phyloP scores from a whole-genome alignment of 2,797 vertebrate genomes.

The Smutsia gigantea region DNA sequence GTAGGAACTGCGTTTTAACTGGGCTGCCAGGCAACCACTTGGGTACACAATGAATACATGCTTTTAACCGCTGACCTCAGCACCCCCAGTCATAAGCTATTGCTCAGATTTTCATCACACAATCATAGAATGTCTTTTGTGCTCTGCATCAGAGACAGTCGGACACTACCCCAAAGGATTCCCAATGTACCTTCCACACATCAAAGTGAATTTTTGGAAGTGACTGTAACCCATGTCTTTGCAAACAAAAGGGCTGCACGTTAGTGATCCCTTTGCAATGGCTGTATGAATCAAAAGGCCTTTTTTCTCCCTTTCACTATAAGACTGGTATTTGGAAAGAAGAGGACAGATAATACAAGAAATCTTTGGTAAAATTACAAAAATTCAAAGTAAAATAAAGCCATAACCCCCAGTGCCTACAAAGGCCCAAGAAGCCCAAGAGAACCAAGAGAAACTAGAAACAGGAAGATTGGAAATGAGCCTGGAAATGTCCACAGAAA shows the following conservation, averaged over 20 bases:
- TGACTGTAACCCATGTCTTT: constrained; percentile 20
- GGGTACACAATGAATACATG: constrained; percentile 69
- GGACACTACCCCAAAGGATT: constrained; percentile 65
- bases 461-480: background rate
- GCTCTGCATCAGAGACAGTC: constrained; percentile 41
- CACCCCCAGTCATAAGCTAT: constrained; percentile 25
- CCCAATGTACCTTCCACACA: constrained; percentile 56
- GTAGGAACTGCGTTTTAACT: constrained; percentile 48
- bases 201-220: constrained; percentile 70
- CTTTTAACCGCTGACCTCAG: constrained; percentile 75
- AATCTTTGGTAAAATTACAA: constrained; percentile 54
- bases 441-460: constrained; percentile 29
- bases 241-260: constrained; percentile 52
- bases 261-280: constrained; percentile 35
- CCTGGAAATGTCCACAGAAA: constrained; percentile 1
- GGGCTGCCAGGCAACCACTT: constrained; percentile 73
- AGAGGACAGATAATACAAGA: constrained; percentile 45
- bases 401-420: background rate
- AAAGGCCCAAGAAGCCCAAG: constrained; percentile 4
- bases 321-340: constrained; percentile 35
- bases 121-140: constrained; percentile 76
- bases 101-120: constrained; percentile 62
- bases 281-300: constrained; percentile 1
- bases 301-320: background rate
- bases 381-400: constrained; percentile 60